These are phyloP conservation scores for Parthenolecanium corni DNA, from an alignment of 2,888 invertebrate genomes.

Conservation along the genomic window DNA sequence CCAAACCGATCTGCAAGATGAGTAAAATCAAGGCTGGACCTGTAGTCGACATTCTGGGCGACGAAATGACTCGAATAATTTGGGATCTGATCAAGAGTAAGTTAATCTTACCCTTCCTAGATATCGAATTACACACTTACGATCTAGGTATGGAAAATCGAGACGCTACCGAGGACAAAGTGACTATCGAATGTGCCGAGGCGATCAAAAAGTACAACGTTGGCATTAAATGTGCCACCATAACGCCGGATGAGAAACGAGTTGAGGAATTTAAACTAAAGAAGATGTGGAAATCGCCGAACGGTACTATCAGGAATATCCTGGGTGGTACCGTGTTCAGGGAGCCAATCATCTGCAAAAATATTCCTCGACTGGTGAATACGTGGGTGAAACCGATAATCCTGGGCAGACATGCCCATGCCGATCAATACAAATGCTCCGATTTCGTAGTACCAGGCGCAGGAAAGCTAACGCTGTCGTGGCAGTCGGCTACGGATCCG, in stretches of 20 bases:
- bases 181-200: slow-evolving; percentile 92
- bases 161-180: slow-evolving; percentile 86
- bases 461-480: slow-evolving; percentile 76
- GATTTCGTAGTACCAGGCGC: slow-evolving; percentile 89
- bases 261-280: slow-evolving; percentile 82
- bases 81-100: slow-evolving; percentile 98
- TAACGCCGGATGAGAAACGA: slow-evolving; percentile 93
- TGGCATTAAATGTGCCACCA: slow-evolving; percentile 97
- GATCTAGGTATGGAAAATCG: slow-evolving; percentile 93
- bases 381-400: slow-evolving; percentile 95
- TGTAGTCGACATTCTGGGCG: slow-evolving; percentile 85
- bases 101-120: slow-evolving; percentile 87
- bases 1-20: slow-evolving; percentile 33
- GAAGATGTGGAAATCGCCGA: slow-evolving; percentile 85
- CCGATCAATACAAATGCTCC: slow-evolving; percentile 91
- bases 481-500: slow-evolving; percentile 51
- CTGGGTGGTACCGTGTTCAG: slow-evolving; percentile 73
- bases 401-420: slow-evolving; percentile 96
- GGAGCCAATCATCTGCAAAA: slow-evolving; percentile 78
- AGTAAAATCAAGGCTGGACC: slow-evolving; percentile 51
- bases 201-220: slow-evolving; percentile 95
- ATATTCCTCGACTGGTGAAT: slow-evolving; percentile 88
- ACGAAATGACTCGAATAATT: slow-evolving; percentile 94
- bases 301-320: slow-evolving; percentile 79
- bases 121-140: slow-evolving; percentile 84